A percentile compares a stretch with the other conserved stretches of the same genome.
These are phyloP conservation scores for Exocentrus adspersus DNA, from an alignment of 2,888 invertebrate genomes.

Conservation along the genomic window DNA sequence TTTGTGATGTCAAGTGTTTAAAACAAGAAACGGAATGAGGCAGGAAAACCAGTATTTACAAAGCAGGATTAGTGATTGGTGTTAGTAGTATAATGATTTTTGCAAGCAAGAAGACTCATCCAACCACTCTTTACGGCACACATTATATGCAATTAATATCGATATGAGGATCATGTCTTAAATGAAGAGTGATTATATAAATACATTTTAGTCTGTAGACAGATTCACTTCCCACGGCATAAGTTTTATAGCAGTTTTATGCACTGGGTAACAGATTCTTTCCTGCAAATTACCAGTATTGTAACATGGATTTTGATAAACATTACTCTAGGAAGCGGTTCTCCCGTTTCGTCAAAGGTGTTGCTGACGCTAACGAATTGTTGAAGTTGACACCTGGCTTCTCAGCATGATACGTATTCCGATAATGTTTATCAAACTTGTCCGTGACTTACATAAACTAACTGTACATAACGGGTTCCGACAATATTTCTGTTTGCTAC, in stretches of 20 bases:
- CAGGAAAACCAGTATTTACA: background rate
- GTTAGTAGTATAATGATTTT: background rate
- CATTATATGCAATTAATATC: background rate
- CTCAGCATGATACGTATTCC: background rate
- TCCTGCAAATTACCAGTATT: no score
- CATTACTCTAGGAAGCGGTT: no score
- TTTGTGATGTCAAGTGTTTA: no score
- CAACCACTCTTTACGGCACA: background rate
- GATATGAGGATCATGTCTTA: background rate
- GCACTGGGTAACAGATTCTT: no score
- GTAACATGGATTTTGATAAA: no score
- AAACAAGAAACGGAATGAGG: no score
- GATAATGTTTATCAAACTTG: background rate
- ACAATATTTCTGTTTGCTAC: background rate
- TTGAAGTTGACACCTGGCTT: background rate
- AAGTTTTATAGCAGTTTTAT: no score
- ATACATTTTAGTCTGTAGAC: background rate
- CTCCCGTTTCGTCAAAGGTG: background rate
- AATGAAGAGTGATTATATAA: background rate
- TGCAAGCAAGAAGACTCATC: background rate
- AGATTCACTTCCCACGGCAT: no score
- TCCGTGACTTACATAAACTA: background rate
- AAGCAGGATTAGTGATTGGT: background rate
- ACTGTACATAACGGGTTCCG: background rate
- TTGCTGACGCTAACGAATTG: background rate